A percentile compares a stretch with the other conserved stretches of the same genome.
phyloP scores from a whole-genome alignment of 2,113 vertebrate genomes.

The Noturus placidus region DNA sequence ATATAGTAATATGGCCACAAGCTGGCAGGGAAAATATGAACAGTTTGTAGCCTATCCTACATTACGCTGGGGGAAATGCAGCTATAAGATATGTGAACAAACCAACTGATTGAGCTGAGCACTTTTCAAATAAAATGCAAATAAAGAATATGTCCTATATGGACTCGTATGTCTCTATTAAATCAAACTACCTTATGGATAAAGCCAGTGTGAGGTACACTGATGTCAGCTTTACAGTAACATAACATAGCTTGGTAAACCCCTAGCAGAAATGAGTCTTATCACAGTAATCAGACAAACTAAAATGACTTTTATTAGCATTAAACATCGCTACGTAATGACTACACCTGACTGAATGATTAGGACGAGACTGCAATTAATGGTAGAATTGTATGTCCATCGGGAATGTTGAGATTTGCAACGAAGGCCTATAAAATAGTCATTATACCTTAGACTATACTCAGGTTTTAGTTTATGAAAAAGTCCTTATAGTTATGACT shows the following conservation, averaged over 20 bases:
- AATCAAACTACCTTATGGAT: not conserved
- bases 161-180: no score
- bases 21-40: not conserved
- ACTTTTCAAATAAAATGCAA: no score
- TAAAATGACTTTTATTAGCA: not conserved
- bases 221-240: not conserved
- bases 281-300: not conserved
- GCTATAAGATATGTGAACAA: not conserved
- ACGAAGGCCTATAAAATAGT: no score
- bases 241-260: not conserved
- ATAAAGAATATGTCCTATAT: no score
- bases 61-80: not conserved
- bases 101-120: not conserved
- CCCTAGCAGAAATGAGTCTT: not conserved
- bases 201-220: not conserved
- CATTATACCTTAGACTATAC: no score
- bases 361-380: no score
- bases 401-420: no score
- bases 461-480: no score
- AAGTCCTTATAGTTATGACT: no score
- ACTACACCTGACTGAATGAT: no score
- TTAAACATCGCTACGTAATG: not conserved
- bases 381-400: no score
- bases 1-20: not conserved
- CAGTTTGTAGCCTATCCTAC: not conserved